phyloP scores from a whole-genome alignment of 2,113 vertebrate species.

The Hiodon alosoides region DNA sequence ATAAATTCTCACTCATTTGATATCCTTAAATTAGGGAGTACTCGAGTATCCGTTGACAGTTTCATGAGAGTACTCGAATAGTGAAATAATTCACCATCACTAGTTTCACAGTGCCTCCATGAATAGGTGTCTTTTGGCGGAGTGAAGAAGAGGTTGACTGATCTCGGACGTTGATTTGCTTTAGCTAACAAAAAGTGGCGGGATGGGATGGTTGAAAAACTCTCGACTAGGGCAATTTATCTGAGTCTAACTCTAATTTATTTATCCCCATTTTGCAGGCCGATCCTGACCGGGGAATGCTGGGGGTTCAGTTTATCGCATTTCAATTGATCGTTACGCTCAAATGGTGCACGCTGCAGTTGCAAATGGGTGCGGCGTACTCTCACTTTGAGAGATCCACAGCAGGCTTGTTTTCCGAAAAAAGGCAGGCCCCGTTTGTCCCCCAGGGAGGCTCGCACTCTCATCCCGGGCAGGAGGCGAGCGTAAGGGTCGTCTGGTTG shows the following conservation, averaged over 20 bases:
- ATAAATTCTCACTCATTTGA: too few species aligned
- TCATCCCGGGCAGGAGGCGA: background rate
- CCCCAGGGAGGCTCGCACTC: background rate
- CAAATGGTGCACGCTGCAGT: constrained; percentile 14
- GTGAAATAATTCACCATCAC: too few species aligned
- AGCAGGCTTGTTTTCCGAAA: background rate
- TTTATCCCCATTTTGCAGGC: background rate
- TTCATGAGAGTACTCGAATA: too few species aligned
- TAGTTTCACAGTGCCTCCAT: constrained; percentile 29
- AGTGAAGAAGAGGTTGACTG: constrained; percentile 1
- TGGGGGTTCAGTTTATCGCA: background rate
- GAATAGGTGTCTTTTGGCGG: constrained; percentile 33
- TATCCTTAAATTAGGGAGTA: too few species aligned
- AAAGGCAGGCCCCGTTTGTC: background rate
- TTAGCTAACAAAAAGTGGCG: too few species aligned
- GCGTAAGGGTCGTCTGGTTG: constrained; percentile 8
- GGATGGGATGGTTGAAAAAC: background rate
- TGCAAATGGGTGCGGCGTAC: background rate
- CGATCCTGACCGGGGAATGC: background rate
- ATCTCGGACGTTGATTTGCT: background rate
- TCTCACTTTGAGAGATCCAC: background rate
- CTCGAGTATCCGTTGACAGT: too few species aligned
- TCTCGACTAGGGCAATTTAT: background rate
- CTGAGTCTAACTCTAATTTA: background rate
- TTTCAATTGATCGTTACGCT: background rate